A percentile compares a stretch with the other conserved stretches of the same genome.
These are phyloP conservation scores for Accipiter virgatus DNA, from an alignment of 2,113 vertebrate genomes.

Conservation along the genomic window DNA sequence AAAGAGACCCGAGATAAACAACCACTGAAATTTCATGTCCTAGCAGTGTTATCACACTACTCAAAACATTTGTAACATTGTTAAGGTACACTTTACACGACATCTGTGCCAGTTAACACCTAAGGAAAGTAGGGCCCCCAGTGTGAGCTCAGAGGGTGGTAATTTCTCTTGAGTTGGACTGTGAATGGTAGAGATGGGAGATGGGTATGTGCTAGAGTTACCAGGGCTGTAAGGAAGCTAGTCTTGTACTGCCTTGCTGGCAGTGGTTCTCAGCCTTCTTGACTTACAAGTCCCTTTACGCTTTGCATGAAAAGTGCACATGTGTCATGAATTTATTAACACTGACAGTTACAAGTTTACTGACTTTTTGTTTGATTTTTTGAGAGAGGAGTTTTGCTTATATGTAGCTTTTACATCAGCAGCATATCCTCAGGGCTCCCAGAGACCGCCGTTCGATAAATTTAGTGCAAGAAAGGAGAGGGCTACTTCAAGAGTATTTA, in stretches of 20 bases:
- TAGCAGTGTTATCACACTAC: not conserved
- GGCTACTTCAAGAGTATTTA: not conserved
- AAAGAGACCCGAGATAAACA: not conserved
- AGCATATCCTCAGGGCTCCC: not conserved
- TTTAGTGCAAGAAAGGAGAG: not conserved
- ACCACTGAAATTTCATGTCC: not conserved
- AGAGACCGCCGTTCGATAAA: not conserved
- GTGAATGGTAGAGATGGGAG: not conserved
- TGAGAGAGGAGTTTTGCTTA: not conserved
- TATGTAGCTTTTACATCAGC: not conserved
- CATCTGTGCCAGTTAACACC: not conserved
- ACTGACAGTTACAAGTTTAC: not conserved
- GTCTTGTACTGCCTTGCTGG: not conserved
- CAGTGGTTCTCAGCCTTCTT: not conserved
- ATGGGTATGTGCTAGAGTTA: not conserved
- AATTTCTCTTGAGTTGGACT: not conserved
- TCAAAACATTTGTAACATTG: not conserved
- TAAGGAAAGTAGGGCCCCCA: not conserved
- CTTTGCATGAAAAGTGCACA: not conserved
- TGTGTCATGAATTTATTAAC: not conserved
- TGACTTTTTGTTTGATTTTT: not conserved
- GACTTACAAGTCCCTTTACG: not conserved
- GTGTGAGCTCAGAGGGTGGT: not conserved
- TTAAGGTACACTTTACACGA: not conserved
- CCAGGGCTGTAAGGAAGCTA: not conserved